Conservation (phyloP, 1,140 invertebrate genomes). For the Lordiphosa stackelbergi region DNA sequence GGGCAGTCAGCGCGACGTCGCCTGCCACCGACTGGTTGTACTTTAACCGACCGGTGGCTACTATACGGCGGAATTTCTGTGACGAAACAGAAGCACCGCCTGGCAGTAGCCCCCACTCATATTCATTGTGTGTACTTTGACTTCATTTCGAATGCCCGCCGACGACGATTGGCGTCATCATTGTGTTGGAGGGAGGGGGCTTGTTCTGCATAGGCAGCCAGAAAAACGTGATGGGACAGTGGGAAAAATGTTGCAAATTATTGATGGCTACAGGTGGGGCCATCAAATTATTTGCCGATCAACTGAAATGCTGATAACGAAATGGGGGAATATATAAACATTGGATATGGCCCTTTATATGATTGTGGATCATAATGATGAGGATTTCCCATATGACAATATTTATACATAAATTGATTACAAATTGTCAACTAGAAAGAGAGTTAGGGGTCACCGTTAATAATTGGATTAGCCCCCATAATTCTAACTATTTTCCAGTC, state of each 20-base stretch:
- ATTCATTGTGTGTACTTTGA: constrained; percentile 55
- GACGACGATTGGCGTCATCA: constrained; percentile 32
- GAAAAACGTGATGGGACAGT: constrained; percentile 19
- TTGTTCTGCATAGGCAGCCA: constrained; percentile 1
- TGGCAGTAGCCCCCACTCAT: constrained; percentile 23
- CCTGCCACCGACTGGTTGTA: constrained; percentile 17
- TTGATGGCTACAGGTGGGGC: constrained; percentile 4
- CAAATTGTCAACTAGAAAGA: too few species aligned
- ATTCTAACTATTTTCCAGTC: too few species aligned
- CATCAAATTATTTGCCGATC: neutral
- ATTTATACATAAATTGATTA: too few species aligned
- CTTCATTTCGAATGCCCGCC: constrained; percentile 36
- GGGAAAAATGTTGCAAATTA: constrained; percentile 14
- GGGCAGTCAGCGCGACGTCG: constrained; percentile 22
- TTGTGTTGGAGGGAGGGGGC: constrained; percentile 1
- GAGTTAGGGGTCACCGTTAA: too few species aligned
- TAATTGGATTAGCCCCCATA: too few species aligned
- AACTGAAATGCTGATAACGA: neutral
- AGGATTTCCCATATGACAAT: too few species aligned
- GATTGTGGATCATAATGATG: too few species aligned
- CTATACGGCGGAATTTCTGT: constrained; percentile 68
- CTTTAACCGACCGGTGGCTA: constrained; percentile 40
- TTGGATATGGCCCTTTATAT: too few species aligned
- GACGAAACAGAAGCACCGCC: constrained; percentile 50
- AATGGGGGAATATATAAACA: too few species aligned